phyloP scores from a whole-genome alignment of 53 echinoderm and acorn worm species.

The Glandiceps talaboti region DNA sequence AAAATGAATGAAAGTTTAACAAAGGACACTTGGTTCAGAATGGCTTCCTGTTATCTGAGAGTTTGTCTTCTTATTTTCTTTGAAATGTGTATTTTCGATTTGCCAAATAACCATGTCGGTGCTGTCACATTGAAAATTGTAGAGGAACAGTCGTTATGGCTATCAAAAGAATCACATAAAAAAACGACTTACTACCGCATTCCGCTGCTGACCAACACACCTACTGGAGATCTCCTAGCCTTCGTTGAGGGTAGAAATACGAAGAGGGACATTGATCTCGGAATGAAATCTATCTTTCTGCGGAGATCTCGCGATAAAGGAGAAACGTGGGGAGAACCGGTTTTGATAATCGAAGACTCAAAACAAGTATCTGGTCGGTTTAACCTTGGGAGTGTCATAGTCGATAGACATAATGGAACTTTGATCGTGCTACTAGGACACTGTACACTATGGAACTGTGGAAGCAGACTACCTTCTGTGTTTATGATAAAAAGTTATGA shows the following conservation, averaged over 20 bases:
- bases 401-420: constrained; percentile 4
- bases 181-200: constrained; percentile 14
- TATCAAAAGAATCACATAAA: background rate
- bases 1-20: too few relatives aligned
- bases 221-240: constrained; percentile 35
- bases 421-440: background rate
- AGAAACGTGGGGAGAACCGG: constrained; percentile 15
- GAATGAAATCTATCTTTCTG: constrained; percentile 30
- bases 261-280: constrained; percentile 5
- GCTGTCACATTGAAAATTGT: background rate
- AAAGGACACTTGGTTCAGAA: too few relatives aligned
- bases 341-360: constrained; percentile 27
- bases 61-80: too few relatives aligned
- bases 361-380: constrained; percentile 21
- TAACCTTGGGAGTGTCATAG: constrained; percentile 28
- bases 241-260: constrained; percentile 40
- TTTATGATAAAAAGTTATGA: background rate
- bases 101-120: too few relatives aligned
- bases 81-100: too few relatives aligned
- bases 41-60: too few relatives aligned
- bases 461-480: background rate
- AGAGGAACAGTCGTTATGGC: background rate
- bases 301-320: constrained; percentile 33
- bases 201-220: constrained; percentile 31
- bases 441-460: constrained; percentile 1